Conservation (phyloP, 2,797 vertebrate genomes). For the Mustela erminea region DNA sequence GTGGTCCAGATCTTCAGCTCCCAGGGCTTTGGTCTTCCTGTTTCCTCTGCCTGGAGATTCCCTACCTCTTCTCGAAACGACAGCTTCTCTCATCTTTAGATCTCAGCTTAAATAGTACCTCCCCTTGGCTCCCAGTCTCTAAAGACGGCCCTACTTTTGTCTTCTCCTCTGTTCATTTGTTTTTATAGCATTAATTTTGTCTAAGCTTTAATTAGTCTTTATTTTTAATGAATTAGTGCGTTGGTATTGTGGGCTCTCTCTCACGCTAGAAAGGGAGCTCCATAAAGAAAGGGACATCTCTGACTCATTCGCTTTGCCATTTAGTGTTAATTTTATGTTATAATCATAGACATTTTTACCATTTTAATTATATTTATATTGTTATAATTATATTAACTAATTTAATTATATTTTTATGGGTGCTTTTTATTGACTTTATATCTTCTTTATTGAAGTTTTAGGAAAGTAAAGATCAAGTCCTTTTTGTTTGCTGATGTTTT, state of each 20-base stretch:
- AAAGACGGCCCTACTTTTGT: background rate
- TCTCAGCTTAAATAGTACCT: background rate
- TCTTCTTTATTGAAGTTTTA: conserved; percentile 11
- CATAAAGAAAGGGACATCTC: background rate
- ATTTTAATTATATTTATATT: conserved; percentile 33
- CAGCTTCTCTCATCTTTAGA: background rate
- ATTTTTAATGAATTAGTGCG: conserved; percentile 2
- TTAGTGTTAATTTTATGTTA: background rate
- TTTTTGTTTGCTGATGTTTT: conserved; percentile 12
- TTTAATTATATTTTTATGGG: conserved; percentile 51
- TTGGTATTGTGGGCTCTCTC: background rate
- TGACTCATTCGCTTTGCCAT: background rate
- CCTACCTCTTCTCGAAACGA: background rate
- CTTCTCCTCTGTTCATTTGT: background rate
- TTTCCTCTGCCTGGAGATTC: background rate
- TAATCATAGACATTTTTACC: background rate
- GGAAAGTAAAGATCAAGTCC: background rate
- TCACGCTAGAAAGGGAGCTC: background rate
- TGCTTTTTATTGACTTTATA: conserved; percentile 1
- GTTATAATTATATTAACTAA: background rate
- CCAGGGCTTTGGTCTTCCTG: background rate
- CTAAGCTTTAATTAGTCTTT: background rate
- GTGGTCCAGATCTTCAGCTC: background rate
- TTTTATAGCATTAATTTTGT: background rate
- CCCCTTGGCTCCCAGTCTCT: background rate